Evolutionary conservation across 2,797 vertebrate species (phyloP).

Genomic region (Acrossocheilus fasciatus): DNA sequence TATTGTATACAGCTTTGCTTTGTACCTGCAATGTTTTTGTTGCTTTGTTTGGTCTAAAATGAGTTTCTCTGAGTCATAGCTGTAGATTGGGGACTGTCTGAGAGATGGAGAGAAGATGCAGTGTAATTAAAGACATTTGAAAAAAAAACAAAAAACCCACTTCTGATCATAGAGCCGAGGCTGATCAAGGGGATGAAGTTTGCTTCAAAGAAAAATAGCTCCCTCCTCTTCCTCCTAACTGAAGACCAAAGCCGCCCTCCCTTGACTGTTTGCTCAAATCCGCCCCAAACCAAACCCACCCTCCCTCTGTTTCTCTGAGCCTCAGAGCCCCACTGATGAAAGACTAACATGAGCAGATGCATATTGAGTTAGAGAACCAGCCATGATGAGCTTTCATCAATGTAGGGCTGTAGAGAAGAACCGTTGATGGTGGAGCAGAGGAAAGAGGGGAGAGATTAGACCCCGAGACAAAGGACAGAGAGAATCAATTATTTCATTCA

Average conservation of each 20-base stretch:
- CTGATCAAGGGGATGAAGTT: constrained; percentile 72
- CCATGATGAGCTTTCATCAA: constrained; percentile 72
- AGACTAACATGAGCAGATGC: constrained; percentile 70
- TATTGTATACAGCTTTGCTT: background rate
- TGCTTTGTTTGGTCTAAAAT: background rate
- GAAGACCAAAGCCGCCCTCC: constrained; percentile 17
- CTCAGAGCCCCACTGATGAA: constrained; percentile 66
- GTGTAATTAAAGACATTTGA: constrained; percentile 63
- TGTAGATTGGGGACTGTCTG: constrained; percentile 34
- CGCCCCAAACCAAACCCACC: constrained; percentile 56
- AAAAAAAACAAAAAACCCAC: constrained; percentile 30
- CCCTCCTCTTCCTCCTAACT: constrained; percentile 53
- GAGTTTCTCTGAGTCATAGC: constrained; percentile 9
- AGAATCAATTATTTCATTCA: background rate
- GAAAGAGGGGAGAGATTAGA: constrained; percentile 4
- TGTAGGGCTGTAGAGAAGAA: constrained; percentile 53
- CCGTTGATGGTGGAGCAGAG: constrained; percentile 25
- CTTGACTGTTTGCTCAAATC: constrained; percentile 26
- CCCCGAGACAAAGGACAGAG: constrained; percentile 40
- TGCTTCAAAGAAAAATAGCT: constrained; percentile 70
- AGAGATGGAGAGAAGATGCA: constrained; percentile 44
- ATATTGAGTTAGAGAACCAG: constrained; percentile 70
- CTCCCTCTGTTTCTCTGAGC: constrained; percentile 45
- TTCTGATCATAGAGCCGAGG: constrained; percentile 69
- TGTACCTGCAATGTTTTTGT: background rate